Evolutionary conservation across 2,113 vertebrate species (phyloP).

Genomic region (Macquaria ambigua): DNA sequence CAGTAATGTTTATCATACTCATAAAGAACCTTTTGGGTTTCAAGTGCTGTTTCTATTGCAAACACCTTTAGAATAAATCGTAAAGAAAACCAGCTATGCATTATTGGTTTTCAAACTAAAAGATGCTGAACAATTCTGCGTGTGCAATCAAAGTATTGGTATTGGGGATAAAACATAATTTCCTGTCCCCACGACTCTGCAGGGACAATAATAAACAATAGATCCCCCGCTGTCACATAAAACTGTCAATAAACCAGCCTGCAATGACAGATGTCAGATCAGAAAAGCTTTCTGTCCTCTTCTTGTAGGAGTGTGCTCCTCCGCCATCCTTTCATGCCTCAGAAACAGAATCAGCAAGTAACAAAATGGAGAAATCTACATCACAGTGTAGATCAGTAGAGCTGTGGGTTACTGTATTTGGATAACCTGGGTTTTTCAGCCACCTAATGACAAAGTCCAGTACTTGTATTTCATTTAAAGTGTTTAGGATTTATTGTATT

Average conservation of each 20-base stretch:
- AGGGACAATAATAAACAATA: constrained; percentile 25
- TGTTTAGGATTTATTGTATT: background rate
- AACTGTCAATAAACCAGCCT: constrained; percentile 10
- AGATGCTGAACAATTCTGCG: constrained; percentile 4
- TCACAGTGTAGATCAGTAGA: too few relatives aligned
- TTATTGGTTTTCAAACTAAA: constrained; percentile 24
- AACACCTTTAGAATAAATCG: background rate
- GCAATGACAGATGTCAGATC: constrained; percentile 29
- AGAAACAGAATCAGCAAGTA: background rate
- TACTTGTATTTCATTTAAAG: background rate
- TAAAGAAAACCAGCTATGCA: background rate
- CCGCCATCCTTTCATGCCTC: background rate
- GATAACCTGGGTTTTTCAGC: background rate
- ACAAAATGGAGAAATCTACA: background rate
- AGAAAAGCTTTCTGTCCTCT: constrained; percentile 23
- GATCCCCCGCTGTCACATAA: constrained; percentile 12
- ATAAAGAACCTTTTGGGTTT: background rate
- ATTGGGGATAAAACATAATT: background rate
- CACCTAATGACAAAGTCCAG: background rate
- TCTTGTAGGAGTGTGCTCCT: background rate
- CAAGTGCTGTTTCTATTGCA: background rate
- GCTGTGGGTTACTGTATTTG: background rate
- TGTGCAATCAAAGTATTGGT: constrained; percentile 10
- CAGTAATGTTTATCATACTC: background rate
- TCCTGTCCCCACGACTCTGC: background rate